Base-by-base conservation (phyloP, 1,140 invertebrate species). In the Maniola jurtina region DNA sequence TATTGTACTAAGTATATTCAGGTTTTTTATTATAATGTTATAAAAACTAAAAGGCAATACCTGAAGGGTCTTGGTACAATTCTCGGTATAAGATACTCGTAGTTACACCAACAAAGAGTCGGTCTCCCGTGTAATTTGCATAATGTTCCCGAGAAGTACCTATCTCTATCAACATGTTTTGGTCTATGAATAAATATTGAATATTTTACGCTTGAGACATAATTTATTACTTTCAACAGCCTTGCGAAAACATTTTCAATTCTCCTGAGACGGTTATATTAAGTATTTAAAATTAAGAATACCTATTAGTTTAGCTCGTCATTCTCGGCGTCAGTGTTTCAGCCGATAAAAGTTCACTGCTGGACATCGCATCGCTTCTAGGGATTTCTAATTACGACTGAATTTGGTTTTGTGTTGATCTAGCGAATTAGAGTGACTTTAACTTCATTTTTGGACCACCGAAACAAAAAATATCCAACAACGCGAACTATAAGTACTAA, bases 101-200 rank as follows among this genome's bases (percentile, higher is more conserved):
- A 55, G 48, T 48, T 40, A 54, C 4, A 36, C 10, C 47, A 42
- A 62, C 54, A 57, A 65, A 58, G 48, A 36, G 57, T 57, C 48
- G 54, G 58, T 48, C 50, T 54, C 40, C 56, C 34, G 56, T 54
- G 40, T 57, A 64, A 71, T 71, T 65, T 67, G 63, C 61, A 71
- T 71, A 71, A 71, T 71, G 55, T 58, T n/a, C 56, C 57, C 50
- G 58, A 64, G 57, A 66, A 54, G 56, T 65, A 59, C 57, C 35
- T 59, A 59, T 61, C 35, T 59, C 45, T 66, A 50, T 63, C 50
- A 64, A 64, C 61, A 58, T 63, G 57, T 52, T 70, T 62, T 64
- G 33, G n/a, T 40, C 13, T 55, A 67, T 67, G 69, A 67, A 71
- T 71, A 71, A 57, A 47, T 67, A 67, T 64, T 36, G 61, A 61